phyloP scores from a whole-genome alignment of 1,140 invertebrate species.

The Drosophila ohnishii region DNA sequence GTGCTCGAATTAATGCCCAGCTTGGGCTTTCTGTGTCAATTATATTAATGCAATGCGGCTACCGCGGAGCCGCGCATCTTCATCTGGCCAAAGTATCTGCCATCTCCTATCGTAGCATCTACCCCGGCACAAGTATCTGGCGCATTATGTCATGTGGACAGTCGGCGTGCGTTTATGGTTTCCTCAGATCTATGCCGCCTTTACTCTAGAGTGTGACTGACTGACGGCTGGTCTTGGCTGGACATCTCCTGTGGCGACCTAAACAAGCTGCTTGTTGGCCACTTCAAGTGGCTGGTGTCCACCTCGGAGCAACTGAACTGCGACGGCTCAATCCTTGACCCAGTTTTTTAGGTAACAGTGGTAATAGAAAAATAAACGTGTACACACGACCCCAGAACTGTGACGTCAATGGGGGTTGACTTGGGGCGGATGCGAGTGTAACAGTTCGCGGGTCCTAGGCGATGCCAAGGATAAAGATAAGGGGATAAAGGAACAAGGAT shows the following conservation, averaged over 20 bases:
- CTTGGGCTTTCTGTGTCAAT: constrained; percentile 77
- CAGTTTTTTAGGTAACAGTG: constrained; percentile 29
- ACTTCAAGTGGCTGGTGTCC: constrained; percentile 31
- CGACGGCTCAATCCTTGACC: constrained; percentile 65
- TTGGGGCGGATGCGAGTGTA: constrained; percentile 32
- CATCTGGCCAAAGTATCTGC: constrained; percentile 32
- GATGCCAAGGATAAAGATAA: constrained; percentile 30
- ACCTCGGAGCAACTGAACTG: constrained; percentile 27
- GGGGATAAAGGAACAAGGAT: neutral
- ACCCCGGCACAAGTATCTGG: constrained; percentile 43
- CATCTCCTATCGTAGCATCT: constrained; percentile 35
- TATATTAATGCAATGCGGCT: constrained; percentile 76
- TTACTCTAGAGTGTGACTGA: constrained; percentile 16
- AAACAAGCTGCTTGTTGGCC: constrained; percentile 20
- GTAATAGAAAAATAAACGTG: constrained; percentile 47
- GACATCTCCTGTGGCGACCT: constrained; percentile 34
- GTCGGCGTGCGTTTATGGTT: constrained; percentile 52
- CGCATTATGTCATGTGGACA: constrained; percentile 57
- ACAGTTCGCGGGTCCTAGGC: constrained; percentile 9
- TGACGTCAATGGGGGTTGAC: constrained; percentile 54
- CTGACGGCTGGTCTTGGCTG: neutral
- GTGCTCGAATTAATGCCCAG: constrained; percentile 61
- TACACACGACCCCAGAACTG: constrained; percentile 32
- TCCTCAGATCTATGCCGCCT: constrained; percentile 64
- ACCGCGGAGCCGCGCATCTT: constrained; percentile 35